A percentile compares a stretch with the other conserved stretches of the same genome.
phyloP scores from a whole-genome alignment of 2,888 invertebrate genomes.

The Corbicula japonica region DNA sequence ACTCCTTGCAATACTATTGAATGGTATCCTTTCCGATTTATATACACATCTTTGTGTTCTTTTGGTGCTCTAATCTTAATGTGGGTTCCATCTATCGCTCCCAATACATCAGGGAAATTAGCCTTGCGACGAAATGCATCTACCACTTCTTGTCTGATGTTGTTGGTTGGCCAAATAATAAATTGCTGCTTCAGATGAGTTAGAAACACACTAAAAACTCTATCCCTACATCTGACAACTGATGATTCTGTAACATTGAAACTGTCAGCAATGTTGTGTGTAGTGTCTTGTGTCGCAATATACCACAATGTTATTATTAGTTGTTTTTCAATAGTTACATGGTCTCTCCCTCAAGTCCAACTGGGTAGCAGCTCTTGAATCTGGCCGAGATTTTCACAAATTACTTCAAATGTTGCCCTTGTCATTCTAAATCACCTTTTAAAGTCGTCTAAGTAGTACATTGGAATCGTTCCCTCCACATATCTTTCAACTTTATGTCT shows the following conservation, averaged over 20 bases:
- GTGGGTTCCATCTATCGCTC: slow-evolving; percentile 19
- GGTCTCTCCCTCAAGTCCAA: not conserved
- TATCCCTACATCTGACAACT: not conserved
- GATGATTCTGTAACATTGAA: not conserved
- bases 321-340: not conserved
- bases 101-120: slow-evolving; percentile 9
- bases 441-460: not conserved
- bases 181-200: slow-evolving; percentile 2
- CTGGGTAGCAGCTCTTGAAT: not conserved
- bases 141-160: not conserved
- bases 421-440: not conserved
- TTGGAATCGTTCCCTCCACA: not conserved
- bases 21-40: slow-evolving; percentile 52
- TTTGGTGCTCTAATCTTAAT: slow-evolving; percentile 20
- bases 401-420: not conserved
- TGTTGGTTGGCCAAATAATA: slow-evolving; percentile 15
- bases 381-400: not conserved
- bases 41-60: slow-evolving; percentile 18
- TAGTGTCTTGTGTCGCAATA: not conserved
- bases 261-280: not conserved
- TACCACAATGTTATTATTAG: not conserved
- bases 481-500: not conserved
- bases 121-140: not conserved
- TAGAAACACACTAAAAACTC: not conserved
- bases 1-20: slow-evolving; percentile 39